Evolutionary conservation across 2,888 invertebrate species (phyloP), one percentile per base, ranked within the genome.

Genomic region (Craniophora ligustri): DNA sequence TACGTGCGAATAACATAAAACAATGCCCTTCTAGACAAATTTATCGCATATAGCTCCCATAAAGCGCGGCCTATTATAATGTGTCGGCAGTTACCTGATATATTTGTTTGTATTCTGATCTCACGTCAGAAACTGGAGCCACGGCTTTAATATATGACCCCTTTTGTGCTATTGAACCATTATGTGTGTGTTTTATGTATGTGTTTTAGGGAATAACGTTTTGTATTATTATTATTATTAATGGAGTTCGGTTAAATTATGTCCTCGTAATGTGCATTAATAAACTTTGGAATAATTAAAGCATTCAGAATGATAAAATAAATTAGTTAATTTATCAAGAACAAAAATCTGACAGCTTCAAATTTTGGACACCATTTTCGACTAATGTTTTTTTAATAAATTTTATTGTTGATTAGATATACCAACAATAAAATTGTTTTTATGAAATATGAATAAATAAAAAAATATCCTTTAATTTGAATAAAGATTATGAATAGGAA

Each of bases 21-120:
- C 75, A 72, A 74, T 63, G 68, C 48, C 35, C n/a, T 56, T 44
- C 42, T 54, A 59, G 50, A 54, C 50, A 71, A 68, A 75, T 75
- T 74, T 74, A 75, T 72, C 11, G 72, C 61, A 44, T 75, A 68
- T 72, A 56, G 68, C 54, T 15, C 14, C 53, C 46, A 59, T 71
- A 71, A 59, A 71, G 44, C 35, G 56, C 53, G 57, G 53, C 53
- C 49, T 49, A 60, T 72, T 48, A 67, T 69, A 67, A 71, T 59
- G 58, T 42, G 50, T 60, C 55, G 44, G 39, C 59, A 56, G 51
- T 54, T 64, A 16, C 30, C 55, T 65, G 55, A 72, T 72, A 64
- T 65, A 74, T 73, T 55, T 72, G 64, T 73, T 67, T 61, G 70
- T 49, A 57, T 69, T 72, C 55, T 72, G 74, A 74, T 74, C 69